Percentiles rank a stretch among this genome's conserved stretches.
These are phyloP conservation scores for Dicroscelio sp. DNA, from an alignment of 2,888 invertebrate species.

Conservation along the genomic window DNA sequence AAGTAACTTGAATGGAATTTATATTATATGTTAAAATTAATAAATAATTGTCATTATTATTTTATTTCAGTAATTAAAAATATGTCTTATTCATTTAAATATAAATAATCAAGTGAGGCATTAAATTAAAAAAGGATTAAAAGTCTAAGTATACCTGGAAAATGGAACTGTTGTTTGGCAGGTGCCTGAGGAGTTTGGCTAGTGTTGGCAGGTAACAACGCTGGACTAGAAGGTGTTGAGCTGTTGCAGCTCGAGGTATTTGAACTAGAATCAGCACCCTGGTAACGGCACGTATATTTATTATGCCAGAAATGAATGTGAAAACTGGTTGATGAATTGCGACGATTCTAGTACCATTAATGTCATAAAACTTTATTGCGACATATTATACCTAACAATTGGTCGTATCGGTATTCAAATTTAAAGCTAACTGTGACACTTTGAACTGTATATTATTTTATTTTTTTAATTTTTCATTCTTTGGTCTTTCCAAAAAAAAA, in stretches of 20 bases:
- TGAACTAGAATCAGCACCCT: constrained; percentile 97
- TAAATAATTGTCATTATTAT: too few species aligned
- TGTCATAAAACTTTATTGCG: constrained; percentile 81
- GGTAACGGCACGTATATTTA: constrained; percentile 88
- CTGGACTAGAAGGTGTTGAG: constrained; percentile 98
- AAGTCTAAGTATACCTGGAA: constrained; percentile 94
- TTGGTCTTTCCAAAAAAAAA: too few species aligned
- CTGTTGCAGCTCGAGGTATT: constrained; percentile 99
- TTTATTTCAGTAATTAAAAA: too few species aligned
- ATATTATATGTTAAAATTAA: too few species aligned
- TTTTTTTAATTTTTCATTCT: not conserved
- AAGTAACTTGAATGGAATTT: too few species aligned
- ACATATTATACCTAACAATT: constrained; percentile 62
- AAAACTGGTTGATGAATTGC: constrained; percentile 86
- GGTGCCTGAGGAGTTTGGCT: constrained; percentile 91
- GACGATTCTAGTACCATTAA: constrained; percentile 85
- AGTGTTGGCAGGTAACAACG: constrained; percentile 93
- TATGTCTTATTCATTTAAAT: too few species aligned
- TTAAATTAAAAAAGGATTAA: too few species aligned
- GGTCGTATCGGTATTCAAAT: constrained; percentile 66
- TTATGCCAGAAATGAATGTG: constrained; percentile 86
- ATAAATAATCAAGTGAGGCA: too few species aligned
- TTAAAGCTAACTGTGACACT: constrained; percentile 62
- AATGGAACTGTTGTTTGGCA: constrained; percentile 94
- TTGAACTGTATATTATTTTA: too few species aligned